Conservation (phyloP, 2,888 invertebrate genomes). For the Amphiduros pacificus region DNA sequence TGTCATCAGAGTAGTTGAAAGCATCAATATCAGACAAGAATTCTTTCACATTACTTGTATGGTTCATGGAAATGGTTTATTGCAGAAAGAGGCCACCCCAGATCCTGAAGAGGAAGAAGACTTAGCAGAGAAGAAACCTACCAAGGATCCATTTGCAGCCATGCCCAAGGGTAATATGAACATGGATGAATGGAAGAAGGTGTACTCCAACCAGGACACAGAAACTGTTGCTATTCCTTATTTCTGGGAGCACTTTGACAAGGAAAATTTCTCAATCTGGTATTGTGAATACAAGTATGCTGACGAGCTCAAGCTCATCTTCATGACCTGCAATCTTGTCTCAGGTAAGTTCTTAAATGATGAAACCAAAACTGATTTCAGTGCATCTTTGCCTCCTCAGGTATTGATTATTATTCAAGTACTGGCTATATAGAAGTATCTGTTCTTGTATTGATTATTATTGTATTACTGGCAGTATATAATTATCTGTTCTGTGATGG, state of each 20-base stretch:
- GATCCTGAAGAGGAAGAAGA: slow-evolving; percentile 52
- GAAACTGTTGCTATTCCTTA: slow-evolving; percentile 85
- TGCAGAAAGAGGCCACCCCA: too few species aligned
- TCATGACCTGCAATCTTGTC: slow-evolving; percentile 99
- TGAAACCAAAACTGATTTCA: too few species aligned
- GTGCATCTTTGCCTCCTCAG: too few species aligned
- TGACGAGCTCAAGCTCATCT: slow-evolving; percentile 85
- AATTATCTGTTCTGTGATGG: too few species aligned
- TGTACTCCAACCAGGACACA: slow-evolving; percentile 95
- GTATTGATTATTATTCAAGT: too few species aligned
- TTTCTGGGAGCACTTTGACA: slow-evolving; percentile 98
- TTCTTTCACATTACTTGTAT: too few species aligned
- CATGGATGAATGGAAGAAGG: slow-evolving; percentile 96
- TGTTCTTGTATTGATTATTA: too few species aligned
- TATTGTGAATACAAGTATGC: slow-evolving; percentile 94
- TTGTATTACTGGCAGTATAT: too few species aligned
- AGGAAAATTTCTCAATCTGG: slow-evolving; percentile 96
- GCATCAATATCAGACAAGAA: too few species aligned
- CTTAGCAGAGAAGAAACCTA: slow-evolving; percentile 40
- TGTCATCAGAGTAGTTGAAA: too few species aligned
- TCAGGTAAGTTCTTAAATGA: slow-evolving; percentile 69
- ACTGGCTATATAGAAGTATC: too few species aligned
- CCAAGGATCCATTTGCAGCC: slow-evolving; percentile 85
- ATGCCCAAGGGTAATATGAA: slow-evolving; percentile 79
- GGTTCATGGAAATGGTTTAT: too few species aligned